Percentiles rank a stretch among this genome's conserved stretches.
These are phyloP conservation scores for Cephalopachus bancanus DNA, from an alignment of 2,797 vertebrate species.

Conservation along the genomic window DNA sequence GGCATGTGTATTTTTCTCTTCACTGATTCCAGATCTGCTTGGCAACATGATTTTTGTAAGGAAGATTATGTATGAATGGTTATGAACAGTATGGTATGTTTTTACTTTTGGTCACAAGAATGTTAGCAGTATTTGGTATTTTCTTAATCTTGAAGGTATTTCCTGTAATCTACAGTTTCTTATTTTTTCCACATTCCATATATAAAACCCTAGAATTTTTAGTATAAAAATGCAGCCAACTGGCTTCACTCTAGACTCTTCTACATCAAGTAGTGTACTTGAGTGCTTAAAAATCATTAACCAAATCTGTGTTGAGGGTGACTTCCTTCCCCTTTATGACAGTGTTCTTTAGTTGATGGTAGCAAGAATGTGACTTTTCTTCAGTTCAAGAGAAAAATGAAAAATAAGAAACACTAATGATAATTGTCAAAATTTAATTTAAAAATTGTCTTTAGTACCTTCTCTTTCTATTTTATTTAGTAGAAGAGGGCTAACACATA, in stretches of 20 bases:
- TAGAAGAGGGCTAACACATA: constrained; percentile 12
- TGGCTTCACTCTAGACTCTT: constrained; percentile 24
- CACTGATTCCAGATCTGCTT: constrained; percentile 56
- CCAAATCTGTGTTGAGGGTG: neutral
- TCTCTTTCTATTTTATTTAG: constrained; percentile 45
- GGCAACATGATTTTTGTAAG: neutral
- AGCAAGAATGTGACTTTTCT: neutral
- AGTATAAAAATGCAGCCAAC: constrained; percentile 19
- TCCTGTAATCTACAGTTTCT: constrained; percentile 17
- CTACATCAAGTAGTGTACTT: constrained; percentile 37
- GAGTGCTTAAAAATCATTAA: constrained; percentile 55
- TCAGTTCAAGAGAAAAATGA: constrained; percentile 46
- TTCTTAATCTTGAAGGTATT: constrained; percentile 53
- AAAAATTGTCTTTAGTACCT: neutral
- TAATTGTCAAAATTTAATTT: constrained; percentile 41
- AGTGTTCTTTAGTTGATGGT: neutral
- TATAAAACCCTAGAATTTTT: constrained; percentile 60
- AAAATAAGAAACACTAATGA: neutral
- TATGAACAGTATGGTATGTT: constrained; percentile 39
- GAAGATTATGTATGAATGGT: constrained; percentile 12
- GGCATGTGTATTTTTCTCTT: constrained; percentile 44
- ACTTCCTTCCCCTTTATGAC: constrained; percentile 16
- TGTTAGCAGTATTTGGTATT: constrained; percentile 51
- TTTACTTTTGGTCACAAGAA: constrained; percentile 57
- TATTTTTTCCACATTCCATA: constrained; percentile 22